phyloP scores from a whole-genome alignment of 2,113 vertebrate genomes.

The Ameiurus melas region DNA sequence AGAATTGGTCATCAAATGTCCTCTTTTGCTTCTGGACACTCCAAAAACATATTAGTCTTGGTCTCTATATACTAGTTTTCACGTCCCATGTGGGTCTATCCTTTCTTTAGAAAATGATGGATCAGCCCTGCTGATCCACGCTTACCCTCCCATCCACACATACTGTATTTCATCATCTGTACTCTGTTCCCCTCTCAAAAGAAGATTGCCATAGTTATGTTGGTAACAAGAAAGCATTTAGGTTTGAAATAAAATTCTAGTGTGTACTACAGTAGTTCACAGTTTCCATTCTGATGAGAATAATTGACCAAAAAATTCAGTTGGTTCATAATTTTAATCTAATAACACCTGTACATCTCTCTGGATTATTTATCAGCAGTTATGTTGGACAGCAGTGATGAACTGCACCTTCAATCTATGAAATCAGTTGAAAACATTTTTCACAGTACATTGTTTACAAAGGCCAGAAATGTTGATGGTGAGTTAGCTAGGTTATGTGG shows the following conservation, averaged over 20 bases:
- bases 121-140: not conserved
- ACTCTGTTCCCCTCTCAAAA: not conserved
- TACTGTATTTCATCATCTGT: not conserved
- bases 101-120: not conserved
- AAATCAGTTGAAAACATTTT: not conserved
- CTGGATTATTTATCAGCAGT: no score
- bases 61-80: not conserved
- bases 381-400: not conserved
- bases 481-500: not conserved
- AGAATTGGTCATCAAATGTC: not conserved
- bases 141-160: not conserved
- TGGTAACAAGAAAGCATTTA: not conserved
- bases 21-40: not conserved
- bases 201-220: not conserved
- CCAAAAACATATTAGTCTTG: not conserved
- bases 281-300: not conserved
- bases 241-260: not conserved
- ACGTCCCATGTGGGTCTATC: not conserved
- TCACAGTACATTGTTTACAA: not conserved
- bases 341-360: not conserved
- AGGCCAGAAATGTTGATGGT: not conserved
- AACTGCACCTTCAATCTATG: not conserved
- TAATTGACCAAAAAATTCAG: not conserved
- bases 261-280: not conserved
- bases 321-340: not conserved